Base-by-base conservation (phyloP, 2,113 vertebrate species). In the Melanotaenia duboulayi region DNA sequence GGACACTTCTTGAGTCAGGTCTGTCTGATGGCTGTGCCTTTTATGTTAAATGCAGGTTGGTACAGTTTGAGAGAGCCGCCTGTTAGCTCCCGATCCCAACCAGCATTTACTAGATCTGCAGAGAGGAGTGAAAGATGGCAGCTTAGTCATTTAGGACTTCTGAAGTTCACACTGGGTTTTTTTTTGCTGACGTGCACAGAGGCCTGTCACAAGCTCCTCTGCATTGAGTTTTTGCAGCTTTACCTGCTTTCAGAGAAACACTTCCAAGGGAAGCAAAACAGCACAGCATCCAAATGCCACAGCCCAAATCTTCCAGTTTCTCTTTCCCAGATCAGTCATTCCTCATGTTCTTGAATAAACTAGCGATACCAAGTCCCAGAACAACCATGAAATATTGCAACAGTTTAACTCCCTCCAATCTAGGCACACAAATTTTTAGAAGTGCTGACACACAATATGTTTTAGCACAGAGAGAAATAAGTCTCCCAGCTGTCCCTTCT, bases 1-100 rank as follows among this genome's bases (percentile, higher is more conserved):
- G 91, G 90, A 86, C 90, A 93, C 90, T 93, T 93, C 55, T 75
- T 87, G 59, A 90, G 78, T 86, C 79, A 85, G 81, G 82, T 85
- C 85, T 76, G 65, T 82, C 57, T 73, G 71, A 65, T 51, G 24
- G 57, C 79, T 55, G 66, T 75, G 71, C 67, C 62, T 65, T 65
- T 58, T 23, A n/a, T 16, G 16, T 17, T 35, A 49, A 60, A 73
- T 61, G 35, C 73, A 71, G 64, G 37, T 77, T 39, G 5, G 51
- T 82, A 80, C 52, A 58, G 50, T 81, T 61, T 74, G 6, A 70
- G 6, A 70, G 58, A 69, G 66, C 40, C 44, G 74, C 61, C 23
- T 65, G 55, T 71, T 56, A 62, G 44, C 28, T 42, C 59, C 46
- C 65, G 13, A 32, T 56, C 24, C 48, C 54, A 54, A 48, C 72